phyloP scores from a whole-genome alignment of 2,888 invertebrate genomes.

The Lasius fuliginosus region DNA sequence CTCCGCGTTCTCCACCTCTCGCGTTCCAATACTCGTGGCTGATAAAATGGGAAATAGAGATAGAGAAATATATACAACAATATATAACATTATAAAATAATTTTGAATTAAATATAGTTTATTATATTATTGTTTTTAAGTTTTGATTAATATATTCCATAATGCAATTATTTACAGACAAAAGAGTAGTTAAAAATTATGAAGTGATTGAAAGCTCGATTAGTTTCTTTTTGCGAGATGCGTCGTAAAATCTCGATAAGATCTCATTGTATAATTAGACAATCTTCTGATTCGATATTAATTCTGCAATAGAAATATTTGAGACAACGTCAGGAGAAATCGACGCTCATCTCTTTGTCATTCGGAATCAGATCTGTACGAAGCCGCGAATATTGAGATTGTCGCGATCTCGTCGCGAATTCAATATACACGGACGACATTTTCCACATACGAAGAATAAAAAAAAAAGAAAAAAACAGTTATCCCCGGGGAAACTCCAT shows the following conservation, averaged over 20 bases:
- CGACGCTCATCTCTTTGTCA: not conserved
- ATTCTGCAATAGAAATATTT: not conserved
- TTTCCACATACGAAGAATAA: constrained; percentile 42
- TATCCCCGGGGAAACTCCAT: constrained; percentile 61
- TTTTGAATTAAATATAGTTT: not conserved
- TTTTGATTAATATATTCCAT: constrained; percentile 11
- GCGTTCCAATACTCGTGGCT: constrained; percentile 58
- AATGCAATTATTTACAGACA: not conserved
- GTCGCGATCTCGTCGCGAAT: constrained; percentile 23
- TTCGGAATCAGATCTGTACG: not conserved
- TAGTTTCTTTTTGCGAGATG: too few species aligned
- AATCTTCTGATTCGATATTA: not conserved
- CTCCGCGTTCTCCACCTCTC: constrained; percentile 73
- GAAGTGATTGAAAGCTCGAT: not conserved
- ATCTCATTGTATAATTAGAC: not conserved
- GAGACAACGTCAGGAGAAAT: constrained; percentile 3
- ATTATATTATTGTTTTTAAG: not conserved
- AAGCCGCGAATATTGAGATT: constrained; percentile 8
- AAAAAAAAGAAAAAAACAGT: constrained; percentile 62
- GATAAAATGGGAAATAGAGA: constrained; percentile 35
- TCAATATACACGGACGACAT: constrained; percentile 29
- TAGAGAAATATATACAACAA: not conserved
- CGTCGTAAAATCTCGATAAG: not conserved
- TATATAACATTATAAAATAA: not conserved
- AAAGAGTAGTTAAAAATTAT: not conserved